Evolutionary conservation across 2,797 vertebrate genomes (phyloP).

Genomic region (Ibycter americanus): DNA sequence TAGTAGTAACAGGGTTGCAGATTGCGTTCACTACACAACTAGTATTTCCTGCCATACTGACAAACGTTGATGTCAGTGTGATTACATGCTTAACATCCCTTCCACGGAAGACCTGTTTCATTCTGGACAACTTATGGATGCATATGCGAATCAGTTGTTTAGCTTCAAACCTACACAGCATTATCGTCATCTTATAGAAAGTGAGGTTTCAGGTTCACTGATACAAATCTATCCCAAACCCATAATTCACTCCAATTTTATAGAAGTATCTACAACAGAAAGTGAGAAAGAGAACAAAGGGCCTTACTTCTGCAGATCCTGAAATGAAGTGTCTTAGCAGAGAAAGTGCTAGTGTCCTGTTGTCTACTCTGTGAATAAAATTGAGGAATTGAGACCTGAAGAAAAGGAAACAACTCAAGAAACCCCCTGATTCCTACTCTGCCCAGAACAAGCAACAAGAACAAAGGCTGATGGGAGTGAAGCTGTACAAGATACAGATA

Average conservation of each 20-base stretch:
- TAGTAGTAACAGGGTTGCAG: not conserved
- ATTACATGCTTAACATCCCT: not conserved
- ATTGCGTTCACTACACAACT: not conserved
- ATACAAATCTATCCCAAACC: not conserved
- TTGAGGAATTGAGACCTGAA: constrained; percentile 51
- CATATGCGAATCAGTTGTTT: not conserved
- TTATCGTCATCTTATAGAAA: not conserved
- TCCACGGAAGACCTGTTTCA: not conserved
- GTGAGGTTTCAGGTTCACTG: not conserved
- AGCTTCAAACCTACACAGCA: not conserved
- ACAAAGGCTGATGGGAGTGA: not conserved
- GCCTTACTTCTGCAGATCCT: not conserved
- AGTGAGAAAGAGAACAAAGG: constrained; percentile 23
- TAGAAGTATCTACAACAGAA: not conserved
- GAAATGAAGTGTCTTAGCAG: not conserved
- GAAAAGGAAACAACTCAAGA: constrained; percentile 36
- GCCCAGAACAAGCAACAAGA: not conserved
- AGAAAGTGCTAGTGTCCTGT: not conserved
- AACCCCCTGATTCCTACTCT: not conserved
- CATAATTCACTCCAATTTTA: not conserved
- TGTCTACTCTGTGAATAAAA: not conserved
- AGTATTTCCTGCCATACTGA: not conserved
- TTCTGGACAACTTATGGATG: not conserved
- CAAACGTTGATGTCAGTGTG: not conserved
- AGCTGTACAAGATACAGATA: not conserved